Percentiles rank a stretch among this genome's conserved stretches.
Conservation (phyloP, 2,888 invertebrate genomes). For the Campoplex nolae region DNA sequence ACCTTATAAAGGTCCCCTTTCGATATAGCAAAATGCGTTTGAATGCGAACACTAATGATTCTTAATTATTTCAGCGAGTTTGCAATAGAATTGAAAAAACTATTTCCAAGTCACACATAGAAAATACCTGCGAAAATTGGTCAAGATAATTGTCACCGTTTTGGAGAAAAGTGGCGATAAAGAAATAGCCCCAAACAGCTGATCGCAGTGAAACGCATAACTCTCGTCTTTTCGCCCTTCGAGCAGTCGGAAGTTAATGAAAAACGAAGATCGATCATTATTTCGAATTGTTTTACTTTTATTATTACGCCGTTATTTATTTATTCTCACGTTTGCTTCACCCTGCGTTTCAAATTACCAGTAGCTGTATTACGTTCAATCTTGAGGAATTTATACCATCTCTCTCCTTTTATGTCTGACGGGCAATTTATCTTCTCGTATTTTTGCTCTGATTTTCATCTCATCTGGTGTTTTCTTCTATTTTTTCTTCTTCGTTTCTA, state of each 20-base stretch:
- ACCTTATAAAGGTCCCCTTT: no score
- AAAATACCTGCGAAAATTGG: no score
- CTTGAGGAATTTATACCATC: not conserved
- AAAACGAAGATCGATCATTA: not conserved
- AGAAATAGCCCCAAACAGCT: no score
- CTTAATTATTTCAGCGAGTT: no score
- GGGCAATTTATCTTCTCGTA: not conserved
- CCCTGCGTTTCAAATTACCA: not conserved
- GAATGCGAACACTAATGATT: no score
- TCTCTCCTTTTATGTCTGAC: not conserved
- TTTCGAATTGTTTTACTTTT: not conserved
- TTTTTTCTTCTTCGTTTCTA: slow-evolving; percentile 5
- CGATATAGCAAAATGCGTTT: no score
- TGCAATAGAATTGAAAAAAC: no score
- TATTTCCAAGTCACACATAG: no score
- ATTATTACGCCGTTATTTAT: not conserved
- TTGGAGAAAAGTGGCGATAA: no score
- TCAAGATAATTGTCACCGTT: no score
- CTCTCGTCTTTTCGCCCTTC: no score
- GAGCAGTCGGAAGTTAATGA: not conserved
- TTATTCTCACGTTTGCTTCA: not conserved
- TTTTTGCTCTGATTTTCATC: slow-evolving; percentile 9
- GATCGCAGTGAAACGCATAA: no score
- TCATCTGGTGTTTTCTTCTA: not conserved
- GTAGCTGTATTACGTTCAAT: not conserved